A percentile compares a stretch with the other conserved stretches of the same genome.
Conservation (phyloP, 2,797 vertebrate genomes). For the Mastacembelus armatus region DNA sequence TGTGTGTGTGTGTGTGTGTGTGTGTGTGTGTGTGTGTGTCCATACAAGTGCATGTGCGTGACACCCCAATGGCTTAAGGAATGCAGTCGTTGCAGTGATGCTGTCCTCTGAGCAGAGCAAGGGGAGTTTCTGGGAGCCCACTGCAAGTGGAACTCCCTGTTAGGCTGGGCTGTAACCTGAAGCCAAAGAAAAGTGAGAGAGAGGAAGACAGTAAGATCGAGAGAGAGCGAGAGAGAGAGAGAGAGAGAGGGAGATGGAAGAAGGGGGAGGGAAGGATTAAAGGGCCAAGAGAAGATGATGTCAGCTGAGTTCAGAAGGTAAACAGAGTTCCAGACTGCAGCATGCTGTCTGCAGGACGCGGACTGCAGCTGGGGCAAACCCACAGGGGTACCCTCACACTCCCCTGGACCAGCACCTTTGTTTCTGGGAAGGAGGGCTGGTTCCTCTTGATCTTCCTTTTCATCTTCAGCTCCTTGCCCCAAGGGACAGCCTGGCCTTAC, state of each 20-base stretch:
- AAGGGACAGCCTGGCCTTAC: conserved; percentile 79
- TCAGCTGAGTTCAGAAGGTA: conserved; percentile 89
- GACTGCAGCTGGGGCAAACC: conserved; percentile 72
- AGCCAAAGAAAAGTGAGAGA: conserved; percentile 67
- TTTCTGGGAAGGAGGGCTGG: conserved; percentile 61
- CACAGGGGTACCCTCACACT: conserved; percentile 53
- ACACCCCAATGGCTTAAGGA: conserved; percentile 64
- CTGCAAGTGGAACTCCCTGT: conserved; percentile 71
- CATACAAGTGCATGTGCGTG: conserved; percentile 14
- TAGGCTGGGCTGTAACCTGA: conserved; percentile 82
- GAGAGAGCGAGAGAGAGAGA: conserved; percentile 28
- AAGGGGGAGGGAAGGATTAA: conserved; percentile 70
- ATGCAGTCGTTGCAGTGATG: conserved; percentile 72
- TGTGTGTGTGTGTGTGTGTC: conserved; percentile 21
- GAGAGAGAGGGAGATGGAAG: conserved; percentile 52
- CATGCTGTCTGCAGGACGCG: conserved; percentile 82
- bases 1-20: conserved; percentile 19
- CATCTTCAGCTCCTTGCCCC: conserved; percentile 71
- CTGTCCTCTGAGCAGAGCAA: conserved; percentile 42
- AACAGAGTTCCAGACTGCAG: conserved; percentile 86
- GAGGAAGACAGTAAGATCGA: conserved; percentile 38
- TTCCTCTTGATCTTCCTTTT: conserved; percentile 74
- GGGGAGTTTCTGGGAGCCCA: conserved; percentile 65
- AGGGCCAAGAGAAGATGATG: conserved; percentile 81
- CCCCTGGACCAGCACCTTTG: conserved; percentile 49